Base-by-base conservation (phyloP, 2,888 invertebrate genomes). In the Druceiella hillmani region DNA sequence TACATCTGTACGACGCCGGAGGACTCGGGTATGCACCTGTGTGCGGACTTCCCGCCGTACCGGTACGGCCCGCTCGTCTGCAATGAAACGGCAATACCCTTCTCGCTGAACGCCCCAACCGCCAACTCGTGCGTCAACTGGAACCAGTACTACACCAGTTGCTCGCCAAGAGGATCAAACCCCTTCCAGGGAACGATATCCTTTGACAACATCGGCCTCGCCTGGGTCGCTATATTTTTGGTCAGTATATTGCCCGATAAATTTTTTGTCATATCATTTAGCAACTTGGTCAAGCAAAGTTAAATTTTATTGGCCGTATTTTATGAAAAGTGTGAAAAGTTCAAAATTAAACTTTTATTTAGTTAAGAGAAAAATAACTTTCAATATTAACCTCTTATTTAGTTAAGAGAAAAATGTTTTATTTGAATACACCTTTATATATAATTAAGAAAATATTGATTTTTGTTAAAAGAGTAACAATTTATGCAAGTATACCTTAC, bases 171-270 rank as follows among this genome's bases (percentile, higher is more conserved):
- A 50, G 93, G 90, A 36, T 81, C 86, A 55, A 99, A 99, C 74
- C 99, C 99, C 9, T 99, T 98, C 66, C 92, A 93, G 69, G 98
- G 98, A 44, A 95, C 99, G 40, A 98, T 99, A 57, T 95, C 95
- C 25, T 99, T 99, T 66, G 99, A 99, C 72, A 99, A 99, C 69
- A 99, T 99, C 56, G 99, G 99, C 48, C 82, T 99, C 55, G 99
- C 99, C 14, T 99, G 99, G 98, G 97, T 99, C 47, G 98, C 99
- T 50, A 99, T 99, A 66, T 99, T 99, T 74, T 80, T 99, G 78
- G 98, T 97, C 74, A 85, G 83, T 77, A 45, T 38, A 41, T 25
- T 39, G n/a, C n/a, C n/a, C n/a, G n/a, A n/a, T n/a, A n/a, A n/a
- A n/a, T n/a, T n/a, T n/a, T n/a, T n/a, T n/a, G n/a, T n/a, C n/a